phyloP scores from a whole-genome alignment of 2,888 invertebrate genomes.

The Drosophila basisetae region DNA sequence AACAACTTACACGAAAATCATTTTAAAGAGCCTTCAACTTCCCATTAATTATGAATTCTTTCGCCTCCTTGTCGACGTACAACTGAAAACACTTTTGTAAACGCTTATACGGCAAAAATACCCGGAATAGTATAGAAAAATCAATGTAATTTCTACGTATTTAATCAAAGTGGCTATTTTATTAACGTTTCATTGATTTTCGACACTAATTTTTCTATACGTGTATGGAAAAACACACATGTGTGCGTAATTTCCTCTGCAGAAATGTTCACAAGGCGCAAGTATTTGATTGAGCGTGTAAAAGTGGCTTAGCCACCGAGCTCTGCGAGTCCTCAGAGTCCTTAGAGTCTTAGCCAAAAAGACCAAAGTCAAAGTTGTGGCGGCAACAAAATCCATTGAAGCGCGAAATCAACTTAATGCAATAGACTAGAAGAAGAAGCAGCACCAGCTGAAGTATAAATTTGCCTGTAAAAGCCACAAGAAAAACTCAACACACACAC shows the following conservation, averaged over 20 bases:
- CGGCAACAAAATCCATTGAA: conserved; percentile 66
- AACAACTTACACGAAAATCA: conserved; percentile 7
- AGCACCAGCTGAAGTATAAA: conserved; percentile 18
- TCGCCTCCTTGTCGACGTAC: background rate
- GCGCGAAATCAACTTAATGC: conserved; percentile 80
- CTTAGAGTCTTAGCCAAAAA: conserved; percentile 28
- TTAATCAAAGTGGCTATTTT: conserved; percentile 38
- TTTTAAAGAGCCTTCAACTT: conserved; percentile 8
- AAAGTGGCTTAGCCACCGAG: conserved; percentile 63
- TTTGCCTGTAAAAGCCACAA: conserved; percentile 39
- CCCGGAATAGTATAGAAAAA: conserved; percentile 8
- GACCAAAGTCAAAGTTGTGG: conserved; percentile 61
- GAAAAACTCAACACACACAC: conserved; percentile 20
- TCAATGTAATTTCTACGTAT: conserved; percentile 25
- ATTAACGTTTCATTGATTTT: conserved; percentile 64
- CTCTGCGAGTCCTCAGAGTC: conserved; percentile 27
- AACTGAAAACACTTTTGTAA: background rate
- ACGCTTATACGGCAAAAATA: background rate
- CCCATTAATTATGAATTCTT: conserved; percentile 34
- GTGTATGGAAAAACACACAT: conserved; percentile 4
- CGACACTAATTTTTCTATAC: conserved; percentile 37
- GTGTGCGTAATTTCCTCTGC: conserved; percentile 20
- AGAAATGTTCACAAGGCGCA: conserved; percentile 48
- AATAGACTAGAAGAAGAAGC: conserved; percentile 61
- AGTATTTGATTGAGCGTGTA: conserved; percentile 74